Evolutionary conservation across 2,888 invertebrate genomes (phyloP), one percentile per base, ranked within the genome.

Genomic region (Fabriciana adippe): DNA sequence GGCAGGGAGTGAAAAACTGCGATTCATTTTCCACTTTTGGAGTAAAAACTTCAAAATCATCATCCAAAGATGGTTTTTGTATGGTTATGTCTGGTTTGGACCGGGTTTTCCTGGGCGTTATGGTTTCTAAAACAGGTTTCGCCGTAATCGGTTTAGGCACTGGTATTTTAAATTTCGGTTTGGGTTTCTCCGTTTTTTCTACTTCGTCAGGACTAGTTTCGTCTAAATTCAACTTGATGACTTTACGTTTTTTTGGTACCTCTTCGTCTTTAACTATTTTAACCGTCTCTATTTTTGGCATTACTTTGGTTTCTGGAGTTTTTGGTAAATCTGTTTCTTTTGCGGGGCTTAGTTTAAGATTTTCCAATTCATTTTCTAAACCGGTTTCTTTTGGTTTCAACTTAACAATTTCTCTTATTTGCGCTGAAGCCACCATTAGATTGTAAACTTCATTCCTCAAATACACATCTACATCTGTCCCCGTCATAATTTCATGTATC

Each of bases 151-250:
- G 35, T 41, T 41, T 41, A 41, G 35, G 88, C 0, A 81, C 82
- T 0, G 92, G 92, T 16, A 90, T 76, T 82, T 92, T 91, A 67
- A 91, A 91, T 6, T 78, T 79, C 26, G 81, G 70, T n/a, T 72
- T 72, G 18, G 16, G 31, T 59, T 48, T 48, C 2, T 16, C 59
- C 53, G 35, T 78, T 68, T 76, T 77, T 76, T 78, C 54, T 76
- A 78, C 11, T 41, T 73, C 21, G 66, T 85, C 83, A 0, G 83
- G 81, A 0, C 74, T 72, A 4, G 70, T 75, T 0, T 86, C 85
- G 50, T 90, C 88, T 0, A 90, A 66, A 50, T 88, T 85, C 0
- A 89, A 69, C 55, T 86, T 87, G 0, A 87, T 85, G 0, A 85
- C 82, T 72, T 84, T 88, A 0, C 83, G 70, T 26, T 79, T 83